A percentile compares a stretch with the other conserved stretches of the same genome.
phyloP scores from a whole-genome alignment of 2,888 invertebrate genomes.

The Eurois occulta region DNA sequence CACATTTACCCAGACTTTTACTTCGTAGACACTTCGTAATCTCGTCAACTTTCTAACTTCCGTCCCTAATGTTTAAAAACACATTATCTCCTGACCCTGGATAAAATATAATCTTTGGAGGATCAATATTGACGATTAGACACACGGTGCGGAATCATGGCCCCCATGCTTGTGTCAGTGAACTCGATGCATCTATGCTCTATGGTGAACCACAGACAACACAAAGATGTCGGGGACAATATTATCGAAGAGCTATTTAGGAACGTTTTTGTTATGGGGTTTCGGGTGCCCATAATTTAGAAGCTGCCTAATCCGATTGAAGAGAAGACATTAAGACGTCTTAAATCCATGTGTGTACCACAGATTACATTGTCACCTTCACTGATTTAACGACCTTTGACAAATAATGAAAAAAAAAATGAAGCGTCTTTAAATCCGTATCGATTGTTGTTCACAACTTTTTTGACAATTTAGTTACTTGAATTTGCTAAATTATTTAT shows the following conservation, averaged over 20 bases:
- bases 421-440: neutral
- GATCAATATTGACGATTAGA: conserved; percentile 75
- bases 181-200: conserved; percentile 74
- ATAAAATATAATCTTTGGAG: conserved; percentile 49
- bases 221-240: conserved; percentile 69
- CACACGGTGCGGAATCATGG: conserved; percentile 66
- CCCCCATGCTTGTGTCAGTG: conserved; percentile 72
- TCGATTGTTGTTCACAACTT: conserved; percentile 21
- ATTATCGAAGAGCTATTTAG: conserved; percentile 69
- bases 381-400: neutral
- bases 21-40: conserved; percentile 38
- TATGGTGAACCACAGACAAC: conserved; percentile 67
- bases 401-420: conserved; percentile 30
- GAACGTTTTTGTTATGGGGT: conserved; percentile 65
- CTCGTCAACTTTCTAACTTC: conserved; percentile 50
- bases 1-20: conserved; percentile 33
- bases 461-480: conserved; percentile 20
- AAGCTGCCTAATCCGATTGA: conserved; percentile 4
- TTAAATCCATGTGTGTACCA: neutral
- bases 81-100: conserved; percentile 56
- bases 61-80: conserved; percentile 49
- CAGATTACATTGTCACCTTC: neutral
- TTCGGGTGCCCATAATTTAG: conserved; percentile 59
- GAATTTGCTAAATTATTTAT: conserved; percentile 27
- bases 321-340: conserved; percentile 12